These are phyloP conservation scores for Sapajus apella DNA, from an alignment of 2,113 vertebrate genomes.

Conservation along the genomic window DNA sequence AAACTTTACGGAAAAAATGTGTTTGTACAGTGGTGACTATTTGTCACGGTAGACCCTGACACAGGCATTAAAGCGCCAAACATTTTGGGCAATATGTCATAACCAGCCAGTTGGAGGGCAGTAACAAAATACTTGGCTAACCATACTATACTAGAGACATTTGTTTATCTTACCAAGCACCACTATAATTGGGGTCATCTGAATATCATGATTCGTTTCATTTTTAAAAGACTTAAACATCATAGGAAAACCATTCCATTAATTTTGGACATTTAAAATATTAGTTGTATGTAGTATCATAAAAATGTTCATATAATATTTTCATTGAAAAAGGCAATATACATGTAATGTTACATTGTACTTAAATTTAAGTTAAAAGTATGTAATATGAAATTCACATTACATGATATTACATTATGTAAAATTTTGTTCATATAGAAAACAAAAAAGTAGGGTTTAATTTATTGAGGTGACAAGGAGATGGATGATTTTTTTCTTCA, in stretches of 20 bases:
- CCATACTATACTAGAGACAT: conserved; percentile 78
- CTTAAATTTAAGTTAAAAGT: neutral
- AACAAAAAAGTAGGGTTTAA: neutral
- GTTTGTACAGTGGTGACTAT: conserved; percentile 89
- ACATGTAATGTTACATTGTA: neutral
- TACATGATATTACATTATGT: neutral
- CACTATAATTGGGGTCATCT: conserved; percentile 67
- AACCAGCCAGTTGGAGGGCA: conserved; percentile 83
- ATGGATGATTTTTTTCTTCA: neutral
- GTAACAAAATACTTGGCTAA: conserved; percentile 82
- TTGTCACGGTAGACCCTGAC: conserved; percentile 84
- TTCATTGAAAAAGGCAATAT: neutral
- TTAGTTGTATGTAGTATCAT: neutral
- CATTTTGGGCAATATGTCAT: conserved; percentile 82
- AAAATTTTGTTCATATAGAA: neutral
- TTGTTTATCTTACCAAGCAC: conserved; percentile 83
- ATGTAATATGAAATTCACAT: neutral
- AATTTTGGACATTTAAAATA: neutral
- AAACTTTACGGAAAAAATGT: conserved; percentile 81
- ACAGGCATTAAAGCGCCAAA: conserved; percentile 82
- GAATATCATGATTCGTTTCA: conserved; percentile 19
- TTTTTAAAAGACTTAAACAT: conserved; percentile 34
- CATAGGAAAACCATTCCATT: neutral
- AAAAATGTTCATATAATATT: neutral
- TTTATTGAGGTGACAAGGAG: neutral